Percentiles rank a stretch among this genome's conserved stretches.
Evolutionary conservation across 2,888 invertebrate genomes (phyloP).

Genomic region (Unio pictorum): DNA sequence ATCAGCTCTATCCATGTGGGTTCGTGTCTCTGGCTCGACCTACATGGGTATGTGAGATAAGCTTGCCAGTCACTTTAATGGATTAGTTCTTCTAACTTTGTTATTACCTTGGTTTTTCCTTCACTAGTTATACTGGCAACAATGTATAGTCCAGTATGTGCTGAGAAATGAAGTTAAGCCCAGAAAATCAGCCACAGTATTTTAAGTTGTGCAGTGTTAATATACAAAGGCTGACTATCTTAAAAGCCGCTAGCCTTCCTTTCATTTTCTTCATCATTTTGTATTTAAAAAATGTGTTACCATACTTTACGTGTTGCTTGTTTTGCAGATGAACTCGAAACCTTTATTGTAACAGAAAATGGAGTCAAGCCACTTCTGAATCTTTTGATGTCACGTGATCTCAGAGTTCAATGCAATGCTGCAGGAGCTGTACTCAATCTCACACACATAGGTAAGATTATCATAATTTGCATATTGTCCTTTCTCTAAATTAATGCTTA

Average conservation of each 20-base stretch:
- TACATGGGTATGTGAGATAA: too few species aligned
- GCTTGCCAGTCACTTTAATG: too few species aligned
- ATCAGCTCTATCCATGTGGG: too few species aligned
- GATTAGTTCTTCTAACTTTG: too few species aligned
- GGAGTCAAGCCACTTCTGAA: constrained; percentile 48
- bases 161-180: too few species aligned
- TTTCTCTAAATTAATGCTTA: too few species aligned
- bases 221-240: not conserved
- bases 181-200: too few species aligned
- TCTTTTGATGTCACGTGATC: constrained; percentile 48
- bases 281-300: not conserved
- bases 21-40: too few species aligned
- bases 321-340: constrained; percentile 50
- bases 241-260: not conserved
- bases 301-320: not conserved
- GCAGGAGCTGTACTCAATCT: constrained; percentile 63
- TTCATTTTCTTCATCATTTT: not conserved
- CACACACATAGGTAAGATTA: constrained; percentile 57
- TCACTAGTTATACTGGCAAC: too few species aligned
- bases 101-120: too few species aligned
- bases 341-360: constrained; percentile 43
- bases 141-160: too few species aligned
- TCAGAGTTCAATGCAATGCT: constrained; percentile 59
- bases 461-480: not conserved
- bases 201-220: too few species aligned